Percentiles rank a stretch among this genome's conserved stretches.
phyloP scores from a whole-genome alignment of 2,113 vertebrate genomes.

The Thymallus thymallus region DNA sequence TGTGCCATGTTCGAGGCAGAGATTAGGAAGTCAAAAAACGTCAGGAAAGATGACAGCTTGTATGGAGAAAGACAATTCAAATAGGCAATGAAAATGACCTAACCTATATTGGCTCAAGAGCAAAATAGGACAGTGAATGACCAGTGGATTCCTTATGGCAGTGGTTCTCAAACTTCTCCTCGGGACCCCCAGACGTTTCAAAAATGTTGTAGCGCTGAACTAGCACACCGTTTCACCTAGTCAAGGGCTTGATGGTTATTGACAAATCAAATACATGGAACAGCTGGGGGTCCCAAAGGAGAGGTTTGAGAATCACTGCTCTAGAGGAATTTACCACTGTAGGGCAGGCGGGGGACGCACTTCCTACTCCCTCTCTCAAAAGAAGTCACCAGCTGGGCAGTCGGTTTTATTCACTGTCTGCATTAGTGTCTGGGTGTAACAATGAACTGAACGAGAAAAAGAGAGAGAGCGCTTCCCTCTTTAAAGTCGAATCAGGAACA shows the following conservation, averaged over 20 bases:
- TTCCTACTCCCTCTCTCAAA: constrained; percentile 19
- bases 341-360: background rate
- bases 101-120: background rate
- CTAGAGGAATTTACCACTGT: constrained; percentile 21
- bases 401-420: constrained; percentile 24
- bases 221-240: too few relatives aligned
- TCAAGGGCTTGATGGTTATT: too few relatives aligned
- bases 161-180: too few relatives aligned
- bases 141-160: background rate
- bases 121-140: background rate
- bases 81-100: background rate
- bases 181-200: too few relatives aligned
- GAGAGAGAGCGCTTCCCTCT: constrained; percentile 7
- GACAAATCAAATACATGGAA: too few relatives aligned
- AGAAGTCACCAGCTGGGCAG: constrained; percentile 19
- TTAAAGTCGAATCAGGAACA: too few relatives aligned
- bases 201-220: too few relatives aligned
- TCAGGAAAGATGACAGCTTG: constrained; percentile 14
- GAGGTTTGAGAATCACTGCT: too few relatives aligned
- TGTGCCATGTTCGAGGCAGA: background rate
- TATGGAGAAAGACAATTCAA: background rate
- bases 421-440: constrained; percentile 3
- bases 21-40: background rate
- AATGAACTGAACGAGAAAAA: background rate
- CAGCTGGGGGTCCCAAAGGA: too few relatives aligned